A percentile compares a stretch with the other conserved stretches of the same genome.
Evolutionary conservation across 2,113 vertebrate genomes (phyloP).

Genomic region (Cisticola juncidis): DNA sequence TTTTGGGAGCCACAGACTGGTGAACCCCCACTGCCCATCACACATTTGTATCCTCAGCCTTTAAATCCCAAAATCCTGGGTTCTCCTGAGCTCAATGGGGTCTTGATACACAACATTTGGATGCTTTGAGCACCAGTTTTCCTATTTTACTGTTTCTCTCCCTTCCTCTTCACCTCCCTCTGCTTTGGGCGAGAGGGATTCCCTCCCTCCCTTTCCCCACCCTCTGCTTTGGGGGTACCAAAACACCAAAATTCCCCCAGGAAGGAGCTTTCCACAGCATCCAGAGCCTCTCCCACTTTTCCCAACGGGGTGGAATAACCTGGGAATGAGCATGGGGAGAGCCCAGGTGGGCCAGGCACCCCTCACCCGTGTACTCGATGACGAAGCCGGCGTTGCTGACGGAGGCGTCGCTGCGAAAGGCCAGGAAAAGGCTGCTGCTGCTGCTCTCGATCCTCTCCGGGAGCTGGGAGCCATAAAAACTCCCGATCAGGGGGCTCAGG

Average conservation of each 20-base stretch:
- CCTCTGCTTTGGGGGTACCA: neutral
- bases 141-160: neutral
- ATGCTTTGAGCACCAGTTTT: neutral
- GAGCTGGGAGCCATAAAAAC: slow-evolving; percentile 91
- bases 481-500: slow-evolving; percentile 91
- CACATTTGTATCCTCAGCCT: accelerated
- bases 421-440: slow-evolving; percentile 93
- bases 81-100: accelerated
- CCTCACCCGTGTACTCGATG: slow-evolving; percentile 91
- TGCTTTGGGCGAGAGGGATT: no score
- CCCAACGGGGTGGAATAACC: accelerated
- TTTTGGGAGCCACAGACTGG: neutral
- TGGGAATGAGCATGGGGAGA: accelerated
- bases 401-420: slow-evolving; percentile 93
- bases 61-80: accelerated
- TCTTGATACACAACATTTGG: neutral
- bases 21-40: neutral
- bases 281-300: neutral
- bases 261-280: accelerated
- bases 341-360: neutral
- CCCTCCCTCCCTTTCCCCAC: no score
- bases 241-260: neutral
- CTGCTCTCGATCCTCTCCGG: slow-evolving; percentile 94
- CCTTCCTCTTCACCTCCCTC: neutral
- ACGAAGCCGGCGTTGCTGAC: slow-evolving; percentile 94